Evolutionary conservation across 2,797 vertebrate species (phyloP), one percentile per base, ranked within the genome.

Genomic region (Gadopsis marmoratus): DNA sequence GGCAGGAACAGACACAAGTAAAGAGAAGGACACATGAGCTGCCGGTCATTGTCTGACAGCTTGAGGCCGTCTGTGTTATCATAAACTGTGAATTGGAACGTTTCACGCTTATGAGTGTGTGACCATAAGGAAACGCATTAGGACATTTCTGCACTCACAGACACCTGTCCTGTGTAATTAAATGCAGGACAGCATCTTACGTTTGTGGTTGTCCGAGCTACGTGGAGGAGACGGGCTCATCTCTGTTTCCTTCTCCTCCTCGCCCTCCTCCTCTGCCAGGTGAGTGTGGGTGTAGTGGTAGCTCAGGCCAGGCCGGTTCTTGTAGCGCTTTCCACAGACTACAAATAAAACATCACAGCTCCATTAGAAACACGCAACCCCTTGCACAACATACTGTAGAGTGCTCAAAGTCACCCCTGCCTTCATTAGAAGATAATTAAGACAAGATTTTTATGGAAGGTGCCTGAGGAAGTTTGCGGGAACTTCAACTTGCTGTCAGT

Each of bases 311-410:
- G 98, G 98, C 0, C 97, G 96, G 94, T 99, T 99, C 96, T 99
- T 99, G 93, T 99, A 99, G 83, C 97, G 97, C 86, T 99, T 99
- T 78, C 98, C 98, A 69, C 98, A 99, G 85, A 99, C 98, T 99
- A 78, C 16, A 80, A 47, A 77, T 64, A 26, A 79, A 72, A 80
- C 63, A 62, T 23, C 41, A 63, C 17, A 66, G 37, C n/a, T 53
- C n/a, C 48, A n/a, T 92, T 66, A 83, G 51, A 61, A 62, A 61
- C 10, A 50, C 1, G 29, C 11, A 50, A 62, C 45, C 31, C 14
- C 0, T 26, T 17, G 19, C n/a, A 37, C 10, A 53, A n/a, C 21
- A 7, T 1, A 29, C n/a, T 17, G 31, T 21, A 12, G 26, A 35
- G 50, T 53, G 68, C 53, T 43, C 23, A 53, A 48, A 31, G 13